These are phyloP conservation scores for Beris morrisii DNA, from an alignment of 2,888 invertebrate genomes.

Conservation along the genomic window DNA sequence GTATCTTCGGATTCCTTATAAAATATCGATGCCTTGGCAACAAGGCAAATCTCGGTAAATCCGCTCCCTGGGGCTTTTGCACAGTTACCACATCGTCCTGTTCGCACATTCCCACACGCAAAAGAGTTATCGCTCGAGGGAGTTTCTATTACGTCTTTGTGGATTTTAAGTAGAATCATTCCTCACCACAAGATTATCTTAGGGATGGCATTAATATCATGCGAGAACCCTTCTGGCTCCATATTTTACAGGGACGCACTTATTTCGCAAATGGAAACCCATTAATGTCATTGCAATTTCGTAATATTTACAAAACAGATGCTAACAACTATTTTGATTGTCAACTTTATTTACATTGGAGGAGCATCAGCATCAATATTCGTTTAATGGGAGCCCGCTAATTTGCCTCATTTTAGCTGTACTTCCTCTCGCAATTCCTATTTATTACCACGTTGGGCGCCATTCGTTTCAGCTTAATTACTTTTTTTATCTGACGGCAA, in stretches of 20 bases:
- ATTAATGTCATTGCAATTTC: too few species aligned
- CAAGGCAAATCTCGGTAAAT: too few species aligned
- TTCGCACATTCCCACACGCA: conserved; percentile 11
- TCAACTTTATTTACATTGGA: background rate
- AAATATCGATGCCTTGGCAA: too few species aligned
- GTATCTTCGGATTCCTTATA: too few species aligned
- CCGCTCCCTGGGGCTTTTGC: too few species aligned
- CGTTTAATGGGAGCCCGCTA: background rate
- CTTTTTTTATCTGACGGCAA: too few species aligned
- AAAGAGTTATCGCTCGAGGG: conserved; percentile 22
- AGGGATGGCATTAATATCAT: conserved; percentile 14
- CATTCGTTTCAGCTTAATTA: too few species aligned
- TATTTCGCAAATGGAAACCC: background rate
- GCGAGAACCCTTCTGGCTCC: background rate
- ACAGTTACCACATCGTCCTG: too few species aligned
- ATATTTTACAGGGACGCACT: background rate
- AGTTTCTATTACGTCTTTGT: conserved; percentile 3
- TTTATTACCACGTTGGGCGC: background rate
- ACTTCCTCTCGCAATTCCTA: background rate
- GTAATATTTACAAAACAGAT: too few species aligned
- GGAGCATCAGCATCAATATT: background rate
- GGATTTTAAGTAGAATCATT: conserved; percentile 12
- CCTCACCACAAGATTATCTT: conserved; percentile 20
- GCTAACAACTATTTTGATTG: background rate
- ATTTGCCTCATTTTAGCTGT: background rate